A percentile compares a stretch with the other conserved stretches of the same genome.
Conservation (phyloP, 2,113 vertebrate species). For the Bolborhynchus lineola region DNA sequence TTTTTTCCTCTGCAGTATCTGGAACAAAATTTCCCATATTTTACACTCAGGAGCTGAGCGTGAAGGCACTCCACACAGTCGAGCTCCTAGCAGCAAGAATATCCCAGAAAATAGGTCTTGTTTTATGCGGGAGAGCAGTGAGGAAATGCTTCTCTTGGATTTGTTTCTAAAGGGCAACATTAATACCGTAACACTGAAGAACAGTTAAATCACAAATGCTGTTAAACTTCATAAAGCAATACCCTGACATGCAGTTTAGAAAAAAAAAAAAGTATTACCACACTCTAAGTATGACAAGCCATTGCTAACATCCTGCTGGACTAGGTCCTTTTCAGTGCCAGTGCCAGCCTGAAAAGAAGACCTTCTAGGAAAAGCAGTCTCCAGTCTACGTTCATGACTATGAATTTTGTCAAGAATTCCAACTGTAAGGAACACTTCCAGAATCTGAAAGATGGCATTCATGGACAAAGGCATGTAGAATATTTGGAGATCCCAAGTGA, state of each 20-base stretch:
- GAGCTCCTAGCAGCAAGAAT: background rate
- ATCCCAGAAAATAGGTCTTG: background rate
- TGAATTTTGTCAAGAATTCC: background rate
- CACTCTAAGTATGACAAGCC: background rate
- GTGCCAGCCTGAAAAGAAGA: background rate
- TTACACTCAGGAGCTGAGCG: background rate
- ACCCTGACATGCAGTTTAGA: background rate
- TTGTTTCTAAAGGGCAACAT: background rate
- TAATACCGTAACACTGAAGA: rapidly evolving
- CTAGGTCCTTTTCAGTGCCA: background rate
- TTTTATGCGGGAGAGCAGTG: background rate
- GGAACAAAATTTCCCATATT: background rate
- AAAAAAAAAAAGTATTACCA: background rate
- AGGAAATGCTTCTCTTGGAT: background rate
- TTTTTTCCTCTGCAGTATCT: background rate
- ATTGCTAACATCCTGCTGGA: background rate
- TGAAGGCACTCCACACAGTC: background rate
- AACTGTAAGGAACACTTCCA: background rate
- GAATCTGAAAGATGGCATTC: background rate
- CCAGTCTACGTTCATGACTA: background rate
- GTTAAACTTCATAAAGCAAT: background rate
- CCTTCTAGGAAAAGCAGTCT: background rate
- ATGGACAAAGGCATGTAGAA: background rate
- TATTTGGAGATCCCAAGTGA: background rate
- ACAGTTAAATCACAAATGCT: background rate